Base-by-base conservation (phyloP, 2,797 vertebrate species). In the Molossus molossus region DNA sequence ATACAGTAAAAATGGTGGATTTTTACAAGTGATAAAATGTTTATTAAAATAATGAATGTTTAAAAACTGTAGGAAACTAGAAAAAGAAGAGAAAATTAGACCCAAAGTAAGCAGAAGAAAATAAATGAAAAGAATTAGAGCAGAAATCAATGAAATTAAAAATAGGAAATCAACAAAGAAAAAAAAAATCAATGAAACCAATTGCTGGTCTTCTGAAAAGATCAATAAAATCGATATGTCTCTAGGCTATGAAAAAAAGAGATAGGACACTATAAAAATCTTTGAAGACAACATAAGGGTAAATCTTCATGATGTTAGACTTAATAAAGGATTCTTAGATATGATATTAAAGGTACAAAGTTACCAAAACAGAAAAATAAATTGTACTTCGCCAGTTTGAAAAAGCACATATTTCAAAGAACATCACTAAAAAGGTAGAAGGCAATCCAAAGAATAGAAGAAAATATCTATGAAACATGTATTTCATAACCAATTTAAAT, bases 31-130 rank as follows among this genome's bases (percentile, higher is more conserved):
- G 12, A 55, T 21, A 67, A 55, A 62, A 70, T 83, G 13, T 45
- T 76, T 77, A 29, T 76, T 77, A 70, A 62, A 55, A 92, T 67
- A 21, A 91, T 40, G 15, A 87, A 13, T 82, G n/a, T 83, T 20
- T n/a, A 75, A 58, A 50, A 77, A 48, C 5, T 45, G 8, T 27
- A 40, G 20, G 14, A 72, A 72, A 55, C 14, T 72, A 80, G 25
- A 72, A 87, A 79, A 57, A 48, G 53, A 79, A 55, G 21, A 77
- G 5, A 53, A 80, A 55, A 55, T n/a, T 80, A 20, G 50, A 72
- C 10, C 2, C 13, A 72, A 87, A 25, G 27, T 45, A 87, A 62
- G 10, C 25, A 72, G n/a, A 33, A 87, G 7, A 72, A 84, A 79
- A 70, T 87, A 37, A 53, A 50, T 33, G 62, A 62, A 25, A 93